Base-by-base conservation (phyloP, 2,113 vertebrate species). In the Coturnix japonica region DNA sequence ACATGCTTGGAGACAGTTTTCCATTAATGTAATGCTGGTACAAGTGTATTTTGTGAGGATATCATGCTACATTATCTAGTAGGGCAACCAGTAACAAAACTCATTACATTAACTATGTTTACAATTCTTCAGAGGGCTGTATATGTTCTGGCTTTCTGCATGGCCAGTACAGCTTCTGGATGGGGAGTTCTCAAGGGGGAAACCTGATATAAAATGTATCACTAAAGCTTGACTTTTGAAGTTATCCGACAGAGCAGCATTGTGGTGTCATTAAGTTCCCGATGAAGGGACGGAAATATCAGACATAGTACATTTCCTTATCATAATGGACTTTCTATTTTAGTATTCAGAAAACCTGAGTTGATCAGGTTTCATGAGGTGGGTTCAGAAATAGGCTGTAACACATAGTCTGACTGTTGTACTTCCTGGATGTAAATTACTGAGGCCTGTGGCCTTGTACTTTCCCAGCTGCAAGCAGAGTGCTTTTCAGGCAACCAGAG, bases 401-500 rank as follows among this genome's bases (percentile, higher is more conserved):
- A 57, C 10, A 7, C 3, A 12, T 2, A 22, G 25, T 18, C 25
- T 73, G 22, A 28, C 6, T 28, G 23, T 28, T 64, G 6, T 13
- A 1, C 90, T 92, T 95, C 87, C 89, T 70, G 37, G 30, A 76
- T 84, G 35, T 11, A 37, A 43, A n/a, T 46, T 54, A 66, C n/a
- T 5, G 39, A 74, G 51, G 67, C 46, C 54, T 79, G 43, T 74
- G 46, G 71, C 44, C 54, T 79, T 0, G 0, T 53, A 30, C 63
- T 82, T 79, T 87, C 90, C 69, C 72, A 82, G 41, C 53, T 10
- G 21, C 11, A 12, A 22, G 63, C 54, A 54, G 49, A 82, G 71
- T 5, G 23, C 22, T 91, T 63, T 67, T 96, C 41, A 23, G 75
- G 14, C 25, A 30, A 73, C 79, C 85, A 94, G 89, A 91, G 56